A percentile compares a stretch with the other conserved stretches of the same genome.
These are phyloP conservation scores for Parasteatoda tepidariorum DNA, from an alignment of 1,140 invertebrate genomes.

Conservation along the genomic window DNA sequence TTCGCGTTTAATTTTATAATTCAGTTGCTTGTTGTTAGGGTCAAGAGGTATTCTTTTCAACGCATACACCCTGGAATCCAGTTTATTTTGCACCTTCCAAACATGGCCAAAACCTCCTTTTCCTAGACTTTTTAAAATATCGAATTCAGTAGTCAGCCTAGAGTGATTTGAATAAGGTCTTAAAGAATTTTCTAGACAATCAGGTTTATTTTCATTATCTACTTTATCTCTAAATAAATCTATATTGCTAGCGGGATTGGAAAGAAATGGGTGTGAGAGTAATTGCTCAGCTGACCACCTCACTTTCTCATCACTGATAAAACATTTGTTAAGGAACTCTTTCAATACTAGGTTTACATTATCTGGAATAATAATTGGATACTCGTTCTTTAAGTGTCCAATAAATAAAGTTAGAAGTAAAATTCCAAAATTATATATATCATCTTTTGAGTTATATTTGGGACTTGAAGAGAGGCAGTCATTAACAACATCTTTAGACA, in stretches of 20 bases:
- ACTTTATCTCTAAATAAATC: conserved; percentile 14
- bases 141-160: conserved; percentile 86
- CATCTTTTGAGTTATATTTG: conserved; percentile 78
- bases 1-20: conserved; percentile 93
- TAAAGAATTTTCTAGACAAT: conserved; percentile 52
- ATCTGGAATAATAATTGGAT: conserved; percentile 23
- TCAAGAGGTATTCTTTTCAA: conserved; percentile 94
- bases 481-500: conserved; percentile 62
- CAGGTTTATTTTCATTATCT: conserved; percentile 60
- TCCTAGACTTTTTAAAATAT: conserved; percentile 85
- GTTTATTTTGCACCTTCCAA: conserved; percentile 91
- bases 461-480: conserved; percentile 72
- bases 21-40: conserved; percentile 84
- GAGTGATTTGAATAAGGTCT: conserved; percentile 69
- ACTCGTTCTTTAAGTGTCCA: conserved; percentile 62
- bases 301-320: conserved; percentile 75
- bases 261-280: conserved; percentile 72
- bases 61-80: conserved; percentile 93
- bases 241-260: background rate
- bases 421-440: conserved; percentile 76
- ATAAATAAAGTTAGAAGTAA: conserved; percentile 66
- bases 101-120: conserved; percentile 97
- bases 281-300: conserved; percentile 78
- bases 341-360: conserved; percentile 70
- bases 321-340: conserved; percentile 74